Evolutionary conservation across 2,888 invertebrate species (phyloP).

Genomic region (Drosophila hamatofila): DNA sequence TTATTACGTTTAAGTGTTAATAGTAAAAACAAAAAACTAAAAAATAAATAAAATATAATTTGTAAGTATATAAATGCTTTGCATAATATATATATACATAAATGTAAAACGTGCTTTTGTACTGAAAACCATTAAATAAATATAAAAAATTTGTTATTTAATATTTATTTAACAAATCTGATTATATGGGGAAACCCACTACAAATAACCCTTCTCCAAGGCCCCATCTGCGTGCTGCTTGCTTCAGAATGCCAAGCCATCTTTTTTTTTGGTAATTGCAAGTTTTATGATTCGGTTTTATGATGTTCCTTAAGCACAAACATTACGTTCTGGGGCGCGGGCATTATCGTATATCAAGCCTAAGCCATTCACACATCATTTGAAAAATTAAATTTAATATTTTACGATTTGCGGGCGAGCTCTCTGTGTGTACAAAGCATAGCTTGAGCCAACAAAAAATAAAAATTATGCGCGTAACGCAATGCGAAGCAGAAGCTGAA

Average conservation of each 20-base stretch:
- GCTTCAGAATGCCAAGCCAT: constrained; percentile 14
- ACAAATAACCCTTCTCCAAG: constrained; percentile 14
- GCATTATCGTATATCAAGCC: constrained; percentile 73
- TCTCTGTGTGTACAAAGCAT: constrained; percentile 32
- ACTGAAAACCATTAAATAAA: background rate
- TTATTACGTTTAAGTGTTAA: too few relatives aligned
- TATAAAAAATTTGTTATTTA: background rate
- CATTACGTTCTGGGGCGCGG: constrained; percentile 48
- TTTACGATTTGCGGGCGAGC: constrained; percentile 74
- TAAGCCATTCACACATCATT: constrained; percentile 82
- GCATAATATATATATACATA: too few relatives aligned
- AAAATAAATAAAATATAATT: too few relatives aligned
- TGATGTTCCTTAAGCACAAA: constrained; percentile 31
- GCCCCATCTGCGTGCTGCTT: background rate
- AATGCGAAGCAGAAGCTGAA: constrained; percentile 56
- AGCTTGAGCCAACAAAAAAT: constrained; percentile 60
- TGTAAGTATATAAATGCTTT: too few relatives aligned
- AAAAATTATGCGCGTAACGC: constrained; percentile 76
- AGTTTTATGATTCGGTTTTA: constrained; percentile 51
- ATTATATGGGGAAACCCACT: background rate
- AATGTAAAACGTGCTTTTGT: background rate
- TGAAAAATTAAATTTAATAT: constrained; percentile 82
- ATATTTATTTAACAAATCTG: constrained; percentile 14
- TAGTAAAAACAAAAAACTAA: too few relatives aligned
- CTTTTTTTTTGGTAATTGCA: constrained; percentile 46